Evolutionary conservation across 2,797 vertebrate species (phyloP), one percentile per base, ranked within the genome.

Genomic region (Hoplostethus mediterraneus): DNA sequence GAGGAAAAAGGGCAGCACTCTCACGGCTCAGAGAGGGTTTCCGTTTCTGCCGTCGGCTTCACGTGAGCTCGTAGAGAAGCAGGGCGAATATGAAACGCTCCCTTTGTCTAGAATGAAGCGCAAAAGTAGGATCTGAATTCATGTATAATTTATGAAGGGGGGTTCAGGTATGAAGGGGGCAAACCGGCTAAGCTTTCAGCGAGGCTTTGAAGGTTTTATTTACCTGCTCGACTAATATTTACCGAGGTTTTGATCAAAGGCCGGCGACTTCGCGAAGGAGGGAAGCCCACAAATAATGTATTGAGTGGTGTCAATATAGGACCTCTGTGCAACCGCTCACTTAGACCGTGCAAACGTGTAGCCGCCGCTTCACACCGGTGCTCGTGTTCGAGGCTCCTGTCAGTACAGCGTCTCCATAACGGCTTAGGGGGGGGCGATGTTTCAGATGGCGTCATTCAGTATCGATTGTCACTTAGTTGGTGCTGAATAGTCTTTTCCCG

Each of bases 81-180:
- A 44, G 56, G 17, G 74, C 63, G 81, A 85, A 91, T 83, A 81
- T 91, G 83, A 93, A 93, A 91, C 58, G 59, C 63, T 60, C 25
- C 74, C 88, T 91, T 91, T 92, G 87, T 92, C 73, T n/a, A 47
- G 66, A 71, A 65, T 67, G 49, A 81, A 81, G 85, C 71, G 47
- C 58, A 85, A 85, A 86, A 55, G 80, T 69, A 47, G 72, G 71
- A 67, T 73, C 72, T 71, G 47, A 78, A 73, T 67, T 80, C 80
- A 90, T 92, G 73, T 86, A 93, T 92, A 80, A 91, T 92, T 90
- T 91, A 93, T 92, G 82, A 91, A 21, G 21, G 84, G 84, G 75
- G 44, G 42, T 74, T 82, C 71, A 77, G 73, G 79, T 83, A 79
- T 84, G 86, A 80, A 88, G 85, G 88, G 87, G 90, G 75, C 79